Evolutionary conservation across 2,888 invertebrate species (phyloP), one percentile per base, ranked within the genome.

Genomic region (Sphinx pinastri): DNA sequence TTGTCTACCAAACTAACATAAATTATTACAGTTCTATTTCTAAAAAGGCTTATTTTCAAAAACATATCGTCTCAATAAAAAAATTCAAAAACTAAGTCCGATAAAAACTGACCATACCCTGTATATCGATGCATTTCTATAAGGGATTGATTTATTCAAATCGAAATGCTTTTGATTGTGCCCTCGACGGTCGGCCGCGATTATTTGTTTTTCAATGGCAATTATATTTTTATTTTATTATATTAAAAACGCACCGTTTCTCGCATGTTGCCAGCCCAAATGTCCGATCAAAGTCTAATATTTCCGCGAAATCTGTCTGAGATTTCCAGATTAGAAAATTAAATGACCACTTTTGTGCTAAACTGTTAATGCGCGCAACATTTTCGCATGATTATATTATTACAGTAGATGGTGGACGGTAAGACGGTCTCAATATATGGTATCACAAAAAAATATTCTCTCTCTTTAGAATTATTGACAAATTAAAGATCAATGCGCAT

Each of bases 121-220:
- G 89, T 91, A 91, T 87, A 88, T 73, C 75, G 80, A 84, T 93
- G 91, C 93, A 93, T 90, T 92, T 93, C 91, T 93, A 91, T 91
- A 91, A 88, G 87, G 87, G 91, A 89, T 90, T 92, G 93, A 93
- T 93, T 94, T 93, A 94, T 94, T 94, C 91, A 94, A 93, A 93
- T 92, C 89, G 82, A 91, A 90, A 90, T 86, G 85, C 86, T 88
- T 89, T 88, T 89, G 91, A 91, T 90, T 86, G 89, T 91, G 87
- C 85, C 83, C 84, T 83, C 83, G 81, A 92, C 92, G 90, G 88
- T 87, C 82, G 92, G 89, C 88, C 76, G 79, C 78, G 87, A 89
- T 90, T 93, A 93, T 94, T 94, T 94, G 93, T 92, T 93, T 93
- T 93, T 91, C 89, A 90, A 91, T 91, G 84, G 92, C 92, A 93